Evolutionary conservation across 2,797 vertebrate genomes (phyloP).

Genomic region (Novumbra hubbsi): DNA sequence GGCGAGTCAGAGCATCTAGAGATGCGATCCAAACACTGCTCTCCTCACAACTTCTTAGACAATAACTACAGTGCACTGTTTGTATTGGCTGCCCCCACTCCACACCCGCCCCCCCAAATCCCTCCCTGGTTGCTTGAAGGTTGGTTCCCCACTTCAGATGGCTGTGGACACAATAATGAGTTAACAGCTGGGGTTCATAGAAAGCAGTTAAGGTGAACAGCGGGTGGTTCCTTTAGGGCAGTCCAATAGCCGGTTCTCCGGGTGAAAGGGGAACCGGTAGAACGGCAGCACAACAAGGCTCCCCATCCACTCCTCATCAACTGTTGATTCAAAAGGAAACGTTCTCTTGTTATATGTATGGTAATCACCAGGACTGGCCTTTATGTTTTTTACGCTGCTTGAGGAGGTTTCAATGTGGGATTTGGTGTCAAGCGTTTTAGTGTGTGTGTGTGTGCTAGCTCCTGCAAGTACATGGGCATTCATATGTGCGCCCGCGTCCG

Average conservation of each 20-base stretch:
- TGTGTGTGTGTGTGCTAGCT: background rate
- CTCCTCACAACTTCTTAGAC: too few species aligned
- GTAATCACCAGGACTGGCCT: conserved; percentile 13
- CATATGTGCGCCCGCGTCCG: background rate
- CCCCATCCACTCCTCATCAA: conserved; percentile 35
- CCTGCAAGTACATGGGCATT: background rate
- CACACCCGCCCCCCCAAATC: conserved; percentile 24
- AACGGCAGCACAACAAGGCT: conserved; percentile 41
- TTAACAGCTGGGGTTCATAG: conserved; percentile 82
- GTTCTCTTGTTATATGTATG: conserved; percentile 19
- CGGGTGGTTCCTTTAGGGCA: conserved; percentile 64
- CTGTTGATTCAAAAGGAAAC: conserved; percentile 44
- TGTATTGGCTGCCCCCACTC: background rate
- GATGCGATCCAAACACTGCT: too few species aligned
- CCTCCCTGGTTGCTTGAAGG: conserved; percentile 42
- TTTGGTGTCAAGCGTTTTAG: conserved; percentile 10
- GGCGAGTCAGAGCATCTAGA: too few species aligned
- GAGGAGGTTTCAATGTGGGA: conserved; percentile 1
- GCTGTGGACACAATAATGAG: conserved; percentile 72
- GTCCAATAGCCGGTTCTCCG: conserved; percentile 45
- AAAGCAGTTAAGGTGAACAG: conserved; percentile 73
- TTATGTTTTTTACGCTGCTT: background rate
- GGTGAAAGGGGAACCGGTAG: conserved; percentile 55
- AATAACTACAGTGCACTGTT: too few species aligned
- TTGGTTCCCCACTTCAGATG: conserved; percentile 63